Base-by-base conservation (phyloP, 2,888 invertebrate species). In the Drosophila vallismaia region DNA sequence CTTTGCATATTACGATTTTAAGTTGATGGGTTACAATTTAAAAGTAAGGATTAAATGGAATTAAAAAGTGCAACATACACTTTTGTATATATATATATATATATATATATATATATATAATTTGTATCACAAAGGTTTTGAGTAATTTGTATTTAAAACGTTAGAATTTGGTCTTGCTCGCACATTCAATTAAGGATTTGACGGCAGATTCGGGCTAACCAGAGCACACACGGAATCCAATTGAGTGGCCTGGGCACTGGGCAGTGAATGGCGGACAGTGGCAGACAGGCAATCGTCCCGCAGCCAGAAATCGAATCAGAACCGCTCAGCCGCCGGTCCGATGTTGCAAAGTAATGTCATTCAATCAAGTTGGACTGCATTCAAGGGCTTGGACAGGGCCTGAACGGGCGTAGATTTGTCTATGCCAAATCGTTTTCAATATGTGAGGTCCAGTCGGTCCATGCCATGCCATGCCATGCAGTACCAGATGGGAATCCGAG, bases 151-250 rank as follows among this genome's bases (percentile, higher is more conserved):
- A 33, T 33, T 33, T 10, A n/a, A 33, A n/a, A 1, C n/a, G n/a
- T 1, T 4, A 33, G 33, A 1, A 4, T n/a, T 33, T 9, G 4
- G 5, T 9, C 14, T 36, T 26, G 36, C 36, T 9, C 33, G 7
- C 8, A 36, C 12, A 5, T 82, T 75, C 75, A 83, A 82, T 82
- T 75, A 82, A 71, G 73, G 66, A 72, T 75, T 64, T 68, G 55
- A 75, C 68, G 46, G 53, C 53, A 46, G 46, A 54, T 10, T 53
- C 46, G 49, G 69, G 46, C 36, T 58, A 55, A 24, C 66, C 50
- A 31, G 51, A 19, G 52, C 49, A 42, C 45, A 72, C 42, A 44
- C 26, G 54, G 42, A 69, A 54, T 59, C 53, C 69, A 54, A 71
- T 66, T 56, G 66, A 66, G 54, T 56, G 54, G 50, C 49, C 4